Evolutionary conservation across 2,888 invertebrate species (phyloP), one percentile per base, ranked within the genome.

Genomic region (Platynereis dumerilii): DNA sequence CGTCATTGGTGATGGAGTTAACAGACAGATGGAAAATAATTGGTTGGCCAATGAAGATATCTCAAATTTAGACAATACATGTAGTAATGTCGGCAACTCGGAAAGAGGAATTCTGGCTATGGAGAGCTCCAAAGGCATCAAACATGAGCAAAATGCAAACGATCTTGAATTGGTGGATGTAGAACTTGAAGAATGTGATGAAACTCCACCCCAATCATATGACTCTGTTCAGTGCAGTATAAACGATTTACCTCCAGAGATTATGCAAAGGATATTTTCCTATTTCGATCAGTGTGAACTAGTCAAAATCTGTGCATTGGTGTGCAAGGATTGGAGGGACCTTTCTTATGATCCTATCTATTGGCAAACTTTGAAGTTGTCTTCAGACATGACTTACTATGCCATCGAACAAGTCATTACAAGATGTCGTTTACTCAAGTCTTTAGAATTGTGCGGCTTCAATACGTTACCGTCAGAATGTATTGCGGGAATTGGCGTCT

Each of bases 241-340:
- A 52, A 52, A 52, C 24, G 17, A 3, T 52, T 22, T 52, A 7
- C 55, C 55, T 15, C 26, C 2, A 55, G 55, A 55, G 24, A 55
- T 55, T 17, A 26, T 55, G 55, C 55, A 55, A 27, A 55, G 27
- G 17, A 55, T 55, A 22, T 55, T 55, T 24, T 55, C 55, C 12
- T 55, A 24, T 26, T 55, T 55, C 7, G 10, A 2, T 55, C 55
- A 55, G 55, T 17, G 7, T 15, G 55, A 55, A 17, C 26, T 55
- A 24, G 27, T 20, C 2, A 22, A 24, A 24, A 22, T 7, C 2
- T 22, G 26, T 55, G 24, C 26, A 26, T 24, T 55, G n/a, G 55
- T 55, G 5, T 55, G 55, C 27, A 20, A 27, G 22, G 3, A 20
- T 17, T 55, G 55, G 55, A 26, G 27, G 10, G 55, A 26, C 15